Percentiles rank a stretch among this genome's conserved stretches.
Conservation (phyloP, 1,140 invertebrate species). For the Brachionus rotundiformis region DNA sequence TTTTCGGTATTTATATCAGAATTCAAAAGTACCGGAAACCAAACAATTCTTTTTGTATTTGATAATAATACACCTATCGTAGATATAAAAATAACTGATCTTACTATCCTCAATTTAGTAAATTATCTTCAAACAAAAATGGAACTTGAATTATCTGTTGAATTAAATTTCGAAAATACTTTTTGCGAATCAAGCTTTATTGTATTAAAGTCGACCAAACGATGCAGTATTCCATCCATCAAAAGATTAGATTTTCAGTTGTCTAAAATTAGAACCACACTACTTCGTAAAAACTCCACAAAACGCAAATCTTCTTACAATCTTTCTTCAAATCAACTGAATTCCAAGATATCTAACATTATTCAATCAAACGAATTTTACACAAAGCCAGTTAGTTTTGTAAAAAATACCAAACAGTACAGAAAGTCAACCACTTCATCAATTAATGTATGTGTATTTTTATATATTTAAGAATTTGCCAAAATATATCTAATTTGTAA, state of each 20-base stretch:
- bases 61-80: neutral
- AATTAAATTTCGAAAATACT: neutral
- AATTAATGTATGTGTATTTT: too few species aligned
- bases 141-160: constrained; percentile 23
- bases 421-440: neutral
- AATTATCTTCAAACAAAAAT: neutral
- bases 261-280: constrained; percentile 15
- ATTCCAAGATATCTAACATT: neutral
- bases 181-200: constrained; percentile 43
- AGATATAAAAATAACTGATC: constrained; percentile 2
- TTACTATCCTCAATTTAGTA: neutral
- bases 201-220: neutral
- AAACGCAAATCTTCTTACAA: neutral
- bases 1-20: constrained; percentile 22
- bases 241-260: constrained; percentile 20
- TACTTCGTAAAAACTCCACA: neutral
- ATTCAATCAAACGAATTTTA: neutral
- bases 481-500: neutral
- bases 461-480: too few species aligned
- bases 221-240: constrained; percentile 1
- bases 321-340: neutral
- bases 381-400: neutral
- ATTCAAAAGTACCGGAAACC: constrained; percentile 15
- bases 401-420: neutral
- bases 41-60: neutral